Base-by-base conservation (phyloP, 2,888 invertebrate species). In the Drosophila anomalipes region DNA sequence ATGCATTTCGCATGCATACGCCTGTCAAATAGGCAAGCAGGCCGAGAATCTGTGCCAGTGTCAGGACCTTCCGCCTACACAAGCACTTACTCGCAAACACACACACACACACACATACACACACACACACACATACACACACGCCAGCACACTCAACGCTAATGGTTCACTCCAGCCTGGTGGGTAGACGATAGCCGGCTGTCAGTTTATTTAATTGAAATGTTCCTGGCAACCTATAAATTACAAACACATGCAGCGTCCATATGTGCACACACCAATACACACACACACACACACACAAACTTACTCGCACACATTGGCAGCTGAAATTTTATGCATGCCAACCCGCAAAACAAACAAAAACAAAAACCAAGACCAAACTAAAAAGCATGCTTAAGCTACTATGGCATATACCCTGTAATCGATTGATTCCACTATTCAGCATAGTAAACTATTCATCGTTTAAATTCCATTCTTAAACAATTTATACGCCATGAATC, bases 201-300 rank as follows among this genome's bases (percentile, higher is more conserved):
- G 88, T 88, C 88, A 88, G 85, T 88, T 86, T 83, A 83, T 88
- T 88, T 83, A 88, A 85, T 85, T 85, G 85, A 85, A 88, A 85
- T 88, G 83, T 83, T 88, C 60, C 83, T 80, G 77, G 65, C 75
- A 85, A 83, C 79, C 85, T 82, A 88, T 88, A 88, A 86, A 85
- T 82, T 85, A 82, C 88, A 82, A 74, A 85, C 74, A 83, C 77
- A 85, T 82, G 60, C 79, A 74, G 56, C 49, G 35, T 77, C 66
- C 77, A 69, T 67, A 74, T 70, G 59, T 58, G 58, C 65, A 59
- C 56, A 71, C n/a, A 44, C 53, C 57, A 30, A 9, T 64, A 61
- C 54, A 22, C 56, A 62, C 60, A 56, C 39, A 39, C 66, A 61
- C 54, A 22, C 56, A 62, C 60, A 56, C 44, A 49, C n/a, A 22